Evolutionary conservation across 1,140 invertebrate species (phyloP).

Genomic region (Drosophila aff.): DNA sequence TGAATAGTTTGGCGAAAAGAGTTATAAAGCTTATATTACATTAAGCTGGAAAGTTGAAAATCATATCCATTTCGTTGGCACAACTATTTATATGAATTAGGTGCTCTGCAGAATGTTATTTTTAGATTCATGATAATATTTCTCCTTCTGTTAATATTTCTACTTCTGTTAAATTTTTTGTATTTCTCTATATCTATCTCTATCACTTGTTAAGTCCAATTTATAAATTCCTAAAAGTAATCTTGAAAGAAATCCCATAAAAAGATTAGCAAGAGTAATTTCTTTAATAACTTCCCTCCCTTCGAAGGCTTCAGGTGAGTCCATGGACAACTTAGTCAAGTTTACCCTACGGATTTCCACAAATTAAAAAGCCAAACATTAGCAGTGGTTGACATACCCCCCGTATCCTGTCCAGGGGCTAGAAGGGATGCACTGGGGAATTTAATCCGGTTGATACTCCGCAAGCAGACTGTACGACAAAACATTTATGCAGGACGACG

Average conservation of each 20-base stretch:
- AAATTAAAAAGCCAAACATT: conserved; percentile 31
- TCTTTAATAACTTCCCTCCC: not conserved
- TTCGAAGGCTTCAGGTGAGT: conserved; percentile 5
- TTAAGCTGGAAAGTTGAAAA: conserved; percentile 6
- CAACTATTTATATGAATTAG: conserved; percentile 1
- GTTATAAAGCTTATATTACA: conserved; percentile 11
- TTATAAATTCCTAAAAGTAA: conserved; percentile 1
- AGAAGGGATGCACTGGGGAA: conserved; percentile 1
- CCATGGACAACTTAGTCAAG: conserved; percentile 13
- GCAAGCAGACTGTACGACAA: conserved; percentile 17
- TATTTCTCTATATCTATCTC: not conserved
- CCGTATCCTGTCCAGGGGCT: not conserved
- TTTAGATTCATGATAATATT: not conserved
- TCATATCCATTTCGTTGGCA: not conserved
- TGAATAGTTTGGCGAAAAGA: conserved; percentile 15
- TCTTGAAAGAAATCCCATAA: not conserved
- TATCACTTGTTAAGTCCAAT: not conserved
- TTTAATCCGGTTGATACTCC: conserved; percentile 34
- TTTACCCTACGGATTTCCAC: conserved; percentile 7
- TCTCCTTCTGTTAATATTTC: no score
- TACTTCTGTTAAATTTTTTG: not conserved
- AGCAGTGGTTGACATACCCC: not conserved
- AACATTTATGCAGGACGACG: conserved; percentile 25
- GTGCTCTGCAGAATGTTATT: not conserved
- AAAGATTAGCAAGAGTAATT: not conserved